Percentiles rank a stretch among this genome's conserved stretches.
phyloP scores from a whole-genome alignment of 2,113 vertebrate species.

The Ctenomys sociabilis region DNA sequence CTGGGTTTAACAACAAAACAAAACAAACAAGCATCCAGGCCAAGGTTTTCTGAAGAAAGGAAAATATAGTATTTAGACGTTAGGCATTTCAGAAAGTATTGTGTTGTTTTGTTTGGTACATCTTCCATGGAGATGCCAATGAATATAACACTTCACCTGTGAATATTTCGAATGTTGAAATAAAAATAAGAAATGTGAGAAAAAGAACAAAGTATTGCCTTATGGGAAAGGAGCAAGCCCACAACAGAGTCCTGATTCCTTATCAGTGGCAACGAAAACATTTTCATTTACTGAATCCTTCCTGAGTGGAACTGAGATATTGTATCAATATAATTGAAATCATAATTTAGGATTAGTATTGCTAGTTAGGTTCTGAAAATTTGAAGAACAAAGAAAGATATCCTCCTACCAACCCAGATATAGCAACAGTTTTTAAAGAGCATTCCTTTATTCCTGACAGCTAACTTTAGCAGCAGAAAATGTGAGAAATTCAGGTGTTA shows the following conservation, averaged over 20 bases:
- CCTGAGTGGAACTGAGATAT: neutral
- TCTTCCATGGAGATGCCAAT: conserved; percentile 74
- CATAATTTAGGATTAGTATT: neutral
- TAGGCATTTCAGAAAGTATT: neutral
- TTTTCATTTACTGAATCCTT: neutral
- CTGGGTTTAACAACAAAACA: conserved; percentile 40
- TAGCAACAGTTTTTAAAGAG: conserved; percentile 31
- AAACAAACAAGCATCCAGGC: conserved; percentile 40
- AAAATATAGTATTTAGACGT: conserved; percentile 4
- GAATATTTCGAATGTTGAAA: conserved; percentile 85
- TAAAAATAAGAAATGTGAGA: conserved; percentile 80
- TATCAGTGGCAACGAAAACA: conserved; percentile 2
- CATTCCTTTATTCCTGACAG: neutral
- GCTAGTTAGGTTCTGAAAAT: neutral
- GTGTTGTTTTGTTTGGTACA: conserved; percentile 70
- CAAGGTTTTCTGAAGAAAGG: conserved; percentile 14
- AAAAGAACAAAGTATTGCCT: too few relatives aligned
- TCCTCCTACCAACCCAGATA: neutral
- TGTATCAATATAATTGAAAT: neutral
- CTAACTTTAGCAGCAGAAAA: neutral
- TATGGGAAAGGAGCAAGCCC: neutral
- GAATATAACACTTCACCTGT: conserved; percentile 80
- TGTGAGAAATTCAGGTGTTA: neutral
- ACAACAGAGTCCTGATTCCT: neutral
- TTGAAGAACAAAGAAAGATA: conserved; percentile 1